phyloP scores from a whole-genome alignment of 1,140 invertebrate species.

The Bilobella aurantiaca region DNA sequence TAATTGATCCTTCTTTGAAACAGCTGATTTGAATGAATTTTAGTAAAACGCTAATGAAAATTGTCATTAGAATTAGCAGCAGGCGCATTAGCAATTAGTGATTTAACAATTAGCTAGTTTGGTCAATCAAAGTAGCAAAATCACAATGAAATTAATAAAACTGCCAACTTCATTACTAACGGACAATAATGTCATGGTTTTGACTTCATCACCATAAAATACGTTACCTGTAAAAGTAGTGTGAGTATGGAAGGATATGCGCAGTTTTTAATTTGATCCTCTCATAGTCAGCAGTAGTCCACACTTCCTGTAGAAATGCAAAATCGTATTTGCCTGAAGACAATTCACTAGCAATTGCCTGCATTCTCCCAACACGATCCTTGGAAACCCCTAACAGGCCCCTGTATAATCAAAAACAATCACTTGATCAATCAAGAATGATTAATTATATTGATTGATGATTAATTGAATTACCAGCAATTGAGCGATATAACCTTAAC shows the following conservation, averaged over 20 bases:
- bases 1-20: no score
- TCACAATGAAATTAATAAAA: no score
- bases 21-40: no score
- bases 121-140: no score
- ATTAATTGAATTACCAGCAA: conserved; percentile 45
- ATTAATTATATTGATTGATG: neutral
- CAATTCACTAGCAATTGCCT: conserved; percentile 67
- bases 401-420: conserved; percentile 45
- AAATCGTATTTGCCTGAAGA: conserved; percentile 63
- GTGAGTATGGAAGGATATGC: conserved; percentile 61
- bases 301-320: conserved; percentile 86
- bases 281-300: conserved; percentile 67
- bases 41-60: no score
- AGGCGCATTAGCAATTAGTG: no score
- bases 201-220: no score
- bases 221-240: conserved; percentile 94
- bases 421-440: neutral
- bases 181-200: no score
- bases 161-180: no score
- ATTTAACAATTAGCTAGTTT: no score
- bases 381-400: conserved; percentile 70
- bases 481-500: conserved; percentile 46
- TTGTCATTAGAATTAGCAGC: no score
- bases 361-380: conserved; percentile 60
- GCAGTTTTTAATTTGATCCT: conserved; percentile 52